Conservation (phyloP, 1,140 invertebrate genomes). For the Nebria ingens region DNA sequence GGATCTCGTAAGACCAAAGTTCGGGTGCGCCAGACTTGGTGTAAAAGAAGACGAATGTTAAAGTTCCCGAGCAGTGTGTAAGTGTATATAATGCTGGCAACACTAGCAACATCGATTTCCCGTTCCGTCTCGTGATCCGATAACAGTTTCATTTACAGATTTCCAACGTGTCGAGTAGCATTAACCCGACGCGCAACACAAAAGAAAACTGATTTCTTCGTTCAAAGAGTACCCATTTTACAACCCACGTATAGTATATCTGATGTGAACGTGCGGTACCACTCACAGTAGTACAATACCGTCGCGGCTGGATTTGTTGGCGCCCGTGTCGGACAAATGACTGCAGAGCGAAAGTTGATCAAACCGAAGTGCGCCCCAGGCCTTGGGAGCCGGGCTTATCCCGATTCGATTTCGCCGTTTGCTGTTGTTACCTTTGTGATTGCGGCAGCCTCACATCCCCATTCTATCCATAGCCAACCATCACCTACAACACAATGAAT, state of each 20-base stretch:
- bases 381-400: slow-evolving; percentile 22
- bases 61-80: neutral
- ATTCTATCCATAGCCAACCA: neutral
- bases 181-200: slow-evolving; percentile 19
- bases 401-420: neutral
- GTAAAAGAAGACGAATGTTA: neutral
- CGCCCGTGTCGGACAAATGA: slow-evolving; percentile 34
- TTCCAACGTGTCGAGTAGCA: slow-evolving; percentile 19
- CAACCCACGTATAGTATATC: slow-evolving; percentile 15
- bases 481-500: neutral
- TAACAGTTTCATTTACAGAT: slow-evolving; percentile 25
- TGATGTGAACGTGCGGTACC: neutral
- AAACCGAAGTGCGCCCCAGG: slow-evolving; percentile 20
- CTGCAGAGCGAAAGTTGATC: slow-evolving; percentile 30
- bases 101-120: neutral
- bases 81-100: too few species aligned
- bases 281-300: slow-evolving; percentile 22
- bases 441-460: slow-evolving; percentile 2
- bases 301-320: slow-evolving; percentile 31
- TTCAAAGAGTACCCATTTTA: slow-evolving; percentile 18
- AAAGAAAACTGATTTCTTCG: slow-evolving; percentile 18
- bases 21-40: neutral
- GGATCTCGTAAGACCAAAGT: too few species aligned
- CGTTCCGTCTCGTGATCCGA: slow-evolving; percentile 14
- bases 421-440: slow-evolving; percentile 1